These are phyloP conservation scores for Pygoscelis antarcticus DNA, from an alignment of 2,113 vertebrate genomes.

Conservation along the genomic window DNA sequence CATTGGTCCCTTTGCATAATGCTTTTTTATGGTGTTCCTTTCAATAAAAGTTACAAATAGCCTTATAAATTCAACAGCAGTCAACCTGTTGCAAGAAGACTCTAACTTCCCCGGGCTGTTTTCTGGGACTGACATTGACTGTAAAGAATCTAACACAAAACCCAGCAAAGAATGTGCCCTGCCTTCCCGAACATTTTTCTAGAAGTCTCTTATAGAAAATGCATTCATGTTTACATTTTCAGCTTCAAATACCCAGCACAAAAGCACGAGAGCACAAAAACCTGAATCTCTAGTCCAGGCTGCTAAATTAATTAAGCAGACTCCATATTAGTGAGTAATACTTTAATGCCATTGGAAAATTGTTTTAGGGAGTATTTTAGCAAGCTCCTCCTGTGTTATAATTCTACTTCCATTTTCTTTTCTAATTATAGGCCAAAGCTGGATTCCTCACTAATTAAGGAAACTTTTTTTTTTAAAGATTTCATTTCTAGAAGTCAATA, in stretches of 20 bases:
- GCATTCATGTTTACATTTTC: constrained; percentile 45
- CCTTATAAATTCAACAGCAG: constrained; percentile 31
- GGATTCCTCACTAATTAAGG: constrained; percentile 30
- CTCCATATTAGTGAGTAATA: not conserved
- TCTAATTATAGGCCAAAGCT: constrained; percentile 1
- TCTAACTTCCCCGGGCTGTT: not conserved
- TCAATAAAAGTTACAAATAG: not conserved
- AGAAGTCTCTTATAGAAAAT: constrained; percentile 13
- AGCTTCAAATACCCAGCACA: constrained; percentile 53
- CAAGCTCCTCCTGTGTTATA: not conserved
- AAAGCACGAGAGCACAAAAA: constrained; percentile 51
- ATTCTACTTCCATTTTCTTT: constrained; percentile 29
- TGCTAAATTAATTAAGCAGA: constrained; percentile 49
- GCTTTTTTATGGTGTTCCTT: not conserved
- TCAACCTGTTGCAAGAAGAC: constrained; percentile 24
- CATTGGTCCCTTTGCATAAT: not conserved
- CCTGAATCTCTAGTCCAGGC: constrained; percentile 17
- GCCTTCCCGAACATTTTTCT: constrained; percentile 20
- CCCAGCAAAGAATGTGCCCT: constrained; percentile 26
- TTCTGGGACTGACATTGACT: not conserved
- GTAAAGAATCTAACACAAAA: constrained; percentile 28
- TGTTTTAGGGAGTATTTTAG: constrained; percentile 12
- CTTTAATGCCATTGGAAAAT: not conserved
- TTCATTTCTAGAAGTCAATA: constrained; percentile 8
- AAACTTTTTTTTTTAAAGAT: not conserved